Percentiles rank a stretch among this genome's conserved stretches.
Conservation (phyloP, 35 echinoderm and acorn worm genomes). For the Ophiothrix spiculata region DNA sequence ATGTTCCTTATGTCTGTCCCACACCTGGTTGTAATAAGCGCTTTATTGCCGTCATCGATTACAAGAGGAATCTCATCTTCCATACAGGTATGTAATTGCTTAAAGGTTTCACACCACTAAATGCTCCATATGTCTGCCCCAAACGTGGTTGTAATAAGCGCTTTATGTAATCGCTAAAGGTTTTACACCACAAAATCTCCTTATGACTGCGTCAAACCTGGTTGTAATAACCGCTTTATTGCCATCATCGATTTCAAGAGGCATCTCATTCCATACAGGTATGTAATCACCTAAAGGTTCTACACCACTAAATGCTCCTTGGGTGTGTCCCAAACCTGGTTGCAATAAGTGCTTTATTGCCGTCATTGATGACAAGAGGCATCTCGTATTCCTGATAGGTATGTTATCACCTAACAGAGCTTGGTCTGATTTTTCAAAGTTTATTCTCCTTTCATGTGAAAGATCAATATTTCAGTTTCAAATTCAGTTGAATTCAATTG, state of each 20-base stretch:
- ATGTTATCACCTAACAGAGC: background rate
- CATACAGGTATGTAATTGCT: slow-evolving; percentile 76
- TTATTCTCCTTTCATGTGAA: background rate
- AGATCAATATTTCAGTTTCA: no score
- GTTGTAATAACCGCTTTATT: slow-evolving; percentile 95
- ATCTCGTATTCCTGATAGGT: slow-evolving; percentile 97
- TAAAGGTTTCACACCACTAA: slow-evolving; percentile 70
- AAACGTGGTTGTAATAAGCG: slow-evolving; percentile 97
- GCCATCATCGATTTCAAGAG: slow-evolving; percentile 98
- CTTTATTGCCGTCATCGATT: slow-evolving; percentile 97
- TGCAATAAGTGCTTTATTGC: slow-evolving; percentile 97
- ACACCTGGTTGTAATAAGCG: slow-evolving; percentile 97
- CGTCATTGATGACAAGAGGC: slow-evolving; percentile 96
- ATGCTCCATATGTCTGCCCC: slow-evolving; percentile 89
- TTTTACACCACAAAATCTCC: no score
- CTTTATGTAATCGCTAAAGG: no score
- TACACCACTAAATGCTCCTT: slow-evolving; percentile 50
- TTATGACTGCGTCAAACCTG: slow-evolving; percentile 91
- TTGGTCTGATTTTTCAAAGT: background rate
- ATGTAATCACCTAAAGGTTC: background rate
- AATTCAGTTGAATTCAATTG: no score
- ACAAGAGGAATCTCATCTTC: slow-evolving; percentile 93
- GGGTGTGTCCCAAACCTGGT: slow-evolving; percentile 92
- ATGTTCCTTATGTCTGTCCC: slow-evolving; percentile 88
- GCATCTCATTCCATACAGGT: slow-evolving; percentile 98